These are phyloP conservation scores for Pristiophorus japonicus DNA, from an alignment of 2,113 vertebrate species.

Conservation along the genomic window DNA sequence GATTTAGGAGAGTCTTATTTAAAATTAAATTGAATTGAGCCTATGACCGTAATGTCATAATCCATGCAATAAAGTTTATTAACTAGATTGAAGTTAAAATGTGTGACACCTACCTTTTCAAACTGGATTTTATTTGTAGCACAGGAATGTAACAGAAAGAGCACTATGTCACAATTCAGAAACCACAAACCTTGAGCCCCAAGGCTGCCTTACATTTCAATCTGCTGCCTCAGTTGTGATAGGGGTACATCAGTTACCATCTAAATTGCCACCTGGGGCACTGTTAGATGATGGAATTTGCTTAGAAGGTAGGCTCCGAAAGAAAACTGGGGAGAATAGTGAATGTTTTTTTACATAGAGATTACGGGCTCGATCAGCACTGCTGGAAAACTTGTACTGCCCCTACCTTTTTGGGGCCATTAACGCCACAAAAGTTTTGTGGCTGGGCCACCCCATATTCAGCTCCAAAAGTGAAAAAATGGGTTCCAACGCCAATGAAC, in stretches of 20 bases:
- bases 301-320: background rate
- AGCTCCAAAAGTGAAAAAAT: too few species aligned
- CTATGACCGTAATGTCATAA: background rate
- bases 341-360: background rate
- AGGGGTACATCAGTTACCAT: background rate
- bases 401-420: too few species aligned
- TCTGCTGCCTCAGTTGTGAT: constrained; percentile 7
- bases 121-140: background rate
- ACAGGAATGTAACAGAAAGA: background rate
- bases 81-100: background rate
- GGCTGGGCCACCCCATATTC: too few species aligned
- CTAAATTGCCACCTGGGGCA: background rate
- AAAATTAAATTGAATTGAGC: background rate
- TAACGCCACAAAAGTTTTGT: too few species aligned
- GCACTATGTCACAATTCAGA: background rate
- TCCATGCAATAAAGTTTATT: background rate
- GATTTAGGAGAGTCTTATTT: background rate
- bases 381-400: too few species aligned
- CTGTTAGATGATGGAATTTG: background rate
- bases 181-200: background rate
- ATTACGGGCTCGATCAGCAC: too few species aligned
- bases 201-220: background rate
- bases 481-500: too few species aligned
- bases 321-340: background rate
- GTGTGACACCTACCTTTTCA: background rate